These are phyloP conservation scores for Brachirus orientalis DNA, from an alignment of 2,113 vertebrate species.

Conservation along the genomic window DNA sequence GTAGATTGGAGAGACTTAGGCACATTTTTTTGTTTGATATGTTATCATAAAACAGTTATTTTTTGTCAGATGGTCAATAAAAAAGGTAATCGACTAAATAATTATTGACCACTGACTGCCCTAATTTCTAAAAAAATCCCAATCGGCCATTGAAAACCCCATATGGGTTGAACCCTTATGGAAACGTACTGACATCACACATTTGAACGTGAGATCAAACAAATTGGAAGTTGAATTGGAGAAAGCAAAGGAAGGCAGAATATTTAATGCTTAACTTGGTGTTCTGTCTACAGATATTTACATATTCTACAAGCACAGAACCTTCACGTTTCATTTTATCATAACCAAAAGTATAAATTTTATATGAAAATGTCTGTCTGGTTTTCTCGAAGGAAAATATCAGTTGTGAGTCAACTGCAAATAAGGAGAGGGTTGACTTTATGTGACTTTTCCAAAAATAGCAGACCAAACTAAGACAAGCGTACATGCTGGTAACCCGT, in stretches of 20 bases:
- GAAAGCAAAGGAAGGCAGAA: background rate
- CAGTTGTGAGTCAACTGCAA: background rate
- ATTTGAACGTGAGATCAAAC: background rate
- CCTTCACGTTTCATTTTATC: background rate
- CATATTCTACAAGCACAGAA: conserved; percentile 4
- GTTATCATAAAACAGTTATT: too few species aligned
- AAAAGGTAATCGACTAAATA: too few species aligned
- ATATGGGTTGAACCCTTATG: too few species aligned
- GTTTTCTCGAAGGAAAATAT: too few species aligned
- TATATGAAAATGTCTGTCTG: background rate
- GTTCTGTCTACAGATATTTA: background rate
- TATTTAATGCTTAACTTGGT: conserved; percentile 5
- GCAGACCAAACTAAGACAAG: background rate
- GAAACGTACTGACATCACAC: too few species aligned
- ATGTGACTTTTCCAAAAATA: background rate
- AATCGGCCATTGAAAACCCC: too few species aligned
- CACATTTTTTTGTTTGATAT: too few species aligned
- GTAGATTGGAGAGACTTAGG: too few species aligned
- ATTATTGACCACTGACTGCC: too few species aligned
- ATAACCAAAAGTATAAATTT: too few species aligned
- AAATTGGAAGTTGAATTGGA: background rate
- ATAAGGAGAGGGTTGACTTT: background rate
- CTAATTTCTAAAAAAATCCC: too few species aligned
- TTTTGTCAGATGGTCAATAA: too few species aligned
- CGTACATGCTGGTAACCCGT: background rate